Evolutionary conservation across 1,140 invertebrate genomes (phyloP).

Genomic region (Diabrotica undecimpunctata): DNA sequence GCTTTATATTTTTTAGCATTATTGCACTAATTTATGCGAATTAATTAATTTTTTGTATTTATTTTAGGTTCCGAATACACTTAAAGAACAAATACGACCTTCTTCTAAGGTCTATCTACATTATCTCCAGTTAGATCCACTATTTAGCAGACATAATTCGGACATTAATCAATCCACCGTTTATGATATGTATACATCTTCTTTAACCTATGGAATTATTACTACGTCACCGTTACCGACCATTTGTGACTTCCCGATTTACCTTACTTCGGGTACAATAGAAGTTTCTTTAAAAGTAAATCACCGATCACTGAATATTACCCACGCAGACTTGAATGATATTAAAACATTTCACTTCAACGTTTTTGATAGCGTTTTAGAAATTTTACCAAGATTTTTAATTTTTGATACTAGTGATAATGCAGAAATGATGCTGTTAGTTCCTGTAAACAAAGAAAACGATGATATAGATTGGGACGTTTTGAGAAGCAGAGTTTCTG

Average conservation of each 20-base stretch:
- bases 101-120: slow-evolving; percentile 36
- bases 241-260: slow-evolving; percentile 77
- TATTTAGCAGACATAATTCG: slow-evolving; percentile 25
- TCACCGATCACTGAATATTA: slow-evolving; percentile 52
- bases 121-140: slow-evolving; percentile 36
- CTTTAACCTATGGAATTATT: slow-evolving; percentile 56
- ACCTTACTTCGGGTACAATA: slow-evolving; percentile 77
- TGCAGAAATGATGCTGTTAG: slow-evolving; percentile 71
- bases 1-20: too few relatives aligned
- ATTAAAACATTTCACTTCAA: slow-evolving; percentile 58
- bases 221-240: slow-evolving; percentile 55
- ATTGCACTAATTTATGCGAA: too few relatives aligned
- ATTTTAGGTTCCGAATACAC: background rate
- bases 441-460: slow-evolving; percentile 55
- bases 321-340: slow-evolving; percentile 52
- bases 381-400: slow-evolving; percentile 74
- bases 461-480: slow-evolving; percentile 63
- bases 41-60: background rate
- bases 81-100: slow-evolving; percentile 14
- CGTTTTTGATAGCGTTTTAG: slow-evolving; percentile 69
- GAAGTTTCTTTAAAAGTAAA: slow-evolving; percentile 59
- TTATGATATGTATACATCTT: slow-evolving; percentile 34
- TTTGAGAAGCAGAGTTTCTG: slow-evolving; percentile 46
- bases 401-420: slow-evolving; percentile 60
- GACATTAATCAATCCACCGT: slow-evolving; percentile 25